Evolutionary conservation across 2,797 vertebrate species (phyloP).

Genomic region (Pseudochromis fuscus): DNA sequence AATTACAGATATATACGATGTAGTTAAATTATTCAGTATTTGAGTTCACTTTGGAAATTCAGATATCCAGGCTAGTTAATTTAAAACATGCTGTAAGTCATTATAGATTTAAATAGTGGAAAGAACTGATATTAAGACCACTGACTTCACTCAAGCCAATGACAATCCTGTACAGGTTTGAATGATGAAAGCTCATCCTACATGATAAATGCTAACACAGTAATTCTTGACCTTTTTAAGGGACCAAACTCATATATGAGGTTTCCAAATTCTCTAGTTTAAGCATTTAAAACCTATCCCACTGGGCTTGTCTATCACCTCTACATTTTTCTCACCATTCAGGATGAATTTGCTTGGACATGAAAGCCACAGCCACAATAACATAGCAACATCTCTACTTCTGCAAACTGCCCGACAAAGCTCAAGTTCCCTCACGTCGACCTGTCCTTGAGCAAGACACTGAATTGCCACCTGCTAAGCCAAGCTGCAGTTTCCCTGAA

Average conservation of each 20-base stretch:
- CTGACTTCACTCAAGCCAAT: constrained; percentile 3
- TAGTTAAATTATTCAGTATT: constrained; percentile 13
- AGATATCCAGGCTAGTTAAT: constrained; percentile 5
- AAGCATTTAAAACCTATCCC: constrained; percentile 37
- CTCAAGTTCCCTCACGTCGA: constrained; percentile 1
- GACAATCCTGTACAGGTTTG: constrained; percentile 18
- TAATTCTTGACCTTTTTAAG: not conserved
- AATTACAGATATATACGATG: constrained; percentile 1
- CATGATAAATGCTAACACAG: constrained; percentile 8
- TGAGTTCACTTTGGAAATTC: constrained; percentile 9
- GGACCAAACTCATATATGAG: constrained; percentile 25
- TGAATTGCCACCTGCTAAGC: constrained; percentile 27
- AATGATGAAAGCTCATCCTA: constrained; percentile 1
- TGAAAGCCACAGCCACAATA: constrained; percentile 23
- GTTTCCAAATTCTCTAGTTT: constrained; percentile 29
- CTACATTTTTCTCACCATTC: constrained; percentile 12
- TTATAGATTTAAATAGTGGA: not conserved
- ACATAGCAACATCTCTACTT: constrained; percentile 7
- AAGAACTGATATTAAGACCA: not conserved
- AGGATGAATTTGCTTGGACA: constrained; percentile 33
- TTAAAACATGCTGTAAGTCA: constrained; percentile 16
- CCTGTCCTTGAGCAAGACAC: constrained; percentile 29
- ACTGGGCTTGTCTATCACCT: constrained; percentile 22
- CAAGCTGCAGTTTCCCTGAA: constrained; percentile 14
- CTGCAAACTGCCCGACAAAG: constrained; percentile 12